Percentiles rank a stretch among this genome's conserved stretches.
Evolutionary conservation across 2,113 vertebrate genomes (phyloP).

Genomic region (Cricetomys ansorgei): DNA sequence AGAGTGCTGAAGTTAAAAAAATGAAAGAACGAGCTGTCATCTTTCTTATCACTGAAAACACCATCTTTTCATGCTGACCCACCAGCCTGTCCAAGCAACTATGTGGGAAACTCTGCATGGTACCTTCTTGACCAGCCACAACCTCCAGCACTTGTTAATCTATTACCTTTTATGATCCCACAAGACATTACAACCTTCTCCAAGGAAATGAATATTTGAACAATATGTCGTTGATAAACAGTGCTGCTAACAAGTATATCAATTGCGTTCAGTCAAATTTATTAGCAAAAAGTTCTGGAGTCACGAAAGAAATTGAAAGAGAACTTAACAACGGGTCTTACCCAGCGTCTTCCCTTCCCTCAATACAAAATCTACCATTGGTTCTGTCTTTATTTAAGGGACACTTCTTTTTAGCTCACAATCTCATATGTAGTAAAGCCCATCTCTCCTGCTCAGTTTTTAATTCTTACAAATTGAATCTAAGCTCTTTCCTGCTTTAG

Average conservation of each 20-base stretch:
- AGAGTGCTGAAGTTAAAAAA: constrained; percentile 29
- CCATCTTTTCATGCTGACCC: constrained; percentile 1
- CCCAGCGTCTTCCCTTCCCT: not conserved
- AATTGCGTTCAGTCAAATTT: constrained; percentile 56
- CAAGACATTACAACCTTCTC: constrained; percentile 66
- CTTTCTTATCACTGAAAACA: constrained; percentile 15
- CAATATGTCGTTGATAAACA: constrained; percentile 69
- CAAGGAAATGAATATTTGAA: constrained; percentile 72
- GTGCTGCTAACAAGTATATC: constrained; percentile 65
- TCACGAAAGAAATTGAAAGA: constrained; percentile 54
- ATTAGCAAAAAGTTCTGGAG: constrained; percentile 62
- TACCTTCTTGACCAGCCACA: constrained; percentile 58
- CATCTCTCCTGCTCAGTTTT: not conserved
- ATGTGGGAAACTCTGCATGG: constrained; percentile 26
- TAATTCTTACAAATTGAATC: constrained; percentile 23
- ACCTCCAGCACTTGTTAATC: constrained; percentile 52
- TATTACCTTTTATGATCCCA: constrained; percentile 71
- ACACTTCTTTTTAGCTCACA: constrained; percentile 12
- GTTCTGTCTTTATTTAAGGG: not conserved
- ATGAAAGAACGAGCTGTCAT: not conserved
- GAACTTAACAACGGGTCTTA: constrained; percentile 47
- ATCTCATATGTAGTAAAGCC: not conserved
- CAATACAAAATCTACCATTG: not conserved
- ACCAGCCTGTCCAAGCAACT: not conserved
- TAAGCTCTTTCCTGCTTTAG: constrained; percentile 9